Evolutionary conservation across 2,113 vertebrate genomes (phyloP).

Genomic region (Eurypyga helias): DNA sequence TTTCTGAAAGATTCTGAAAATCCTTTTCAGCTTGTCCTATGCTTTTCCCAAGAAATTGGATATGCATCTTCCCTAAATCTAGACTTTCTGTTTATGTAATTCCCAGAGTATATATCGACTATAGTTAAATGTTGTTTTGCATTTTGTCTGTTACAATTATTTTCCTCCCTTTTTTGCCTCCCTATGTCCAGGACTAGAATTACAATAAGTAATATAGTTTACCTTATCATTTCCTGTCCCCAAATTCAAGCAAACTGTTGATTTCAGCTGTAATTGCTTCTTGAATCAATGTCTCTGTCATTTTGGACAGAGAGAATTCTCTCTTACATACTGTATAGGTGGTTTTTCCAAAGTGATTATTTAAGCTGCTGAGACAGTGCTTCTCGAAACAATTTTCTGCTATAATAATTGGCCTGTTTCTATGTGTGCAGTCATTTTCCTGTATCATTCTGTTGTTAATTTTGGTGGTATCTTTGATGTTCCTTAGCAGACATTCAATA

Average conservation of each 20-base stretch:
- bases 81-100: neutral
- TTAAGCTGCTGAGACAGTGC: slow-evolving; percentile 2
- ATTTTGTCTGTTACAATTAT: neutral
- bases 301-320: neutral
- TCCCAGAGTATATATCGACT: neutral
- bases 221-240: neutral
- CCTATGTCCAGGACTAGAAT: neutral
- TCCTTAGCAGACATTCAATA: neutral
- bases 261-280: neutral
- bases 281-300: neutral
- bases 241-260: neutral
- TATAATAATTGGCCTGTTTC: neutral
- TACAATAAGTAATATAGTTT: neutral
- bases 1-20: neutral
- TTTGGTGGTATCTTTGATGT: neutral
- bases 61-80: neutral
- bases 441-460: neutral
- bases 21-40: neutral
- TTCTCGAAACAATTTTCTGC: slow-evolving; percentile 10
- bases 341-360: neutral
- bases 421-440: neutral
- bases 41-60: neutral
- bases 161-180: neutral
- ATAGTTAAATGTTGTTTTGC: neutral
- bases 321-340: neutral